Conservation (phyloP, 2,113 vertebrate species). For the Cromileptes altivelis region DNA sequence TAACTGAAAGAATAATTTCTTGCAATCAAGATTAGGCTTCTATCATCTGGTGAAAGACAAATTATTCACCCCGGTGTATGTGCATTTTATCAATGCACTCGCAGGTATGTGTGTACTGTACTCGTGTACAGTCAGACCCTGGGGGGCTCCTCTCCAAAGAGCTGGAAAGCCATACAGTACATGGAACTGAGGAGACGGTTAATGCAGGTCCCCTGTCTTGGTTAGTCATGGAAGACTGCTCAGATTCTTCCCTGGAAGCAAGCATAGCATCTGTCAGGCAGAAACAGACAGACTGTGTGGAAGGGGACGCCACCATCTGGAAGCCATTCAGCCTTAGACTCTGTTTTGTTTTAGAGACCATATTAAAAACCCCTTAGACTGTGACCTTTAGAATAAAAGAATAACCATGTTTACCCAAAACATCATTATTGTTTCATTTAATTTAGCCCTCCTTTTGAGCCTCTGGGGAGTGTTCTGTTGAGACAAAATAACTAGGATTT, state of each 20-base stretch:
- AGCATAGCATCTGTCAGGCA: slow-evolving; percentile 69
- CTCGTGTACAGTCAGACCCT: slow-evolving; percentile 25
- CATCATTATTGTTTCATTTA: slow-evolving; percentile 67
- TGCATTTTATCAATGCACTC: slow-evolving; percentile 9
- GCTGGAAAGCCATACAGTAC: slow-evolving; percentile 44
- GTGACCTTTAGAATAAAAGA: slow-evolving; percentile 70
- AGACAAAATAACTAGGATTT: slow-evolving; percentile 49
- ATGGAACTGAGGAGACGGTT: slow-evolving; percentile 52
- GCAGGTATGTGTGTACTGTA: slow-evolving; percentile 14
- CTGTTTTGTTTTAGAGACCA: slow-evolving; percentile 60
- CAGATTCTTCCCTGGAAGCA: slow-evolving; percentile 73
- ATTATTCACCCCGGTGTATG: slow-evolving; percentile 5
- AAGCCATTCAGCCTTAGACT: slow-evolving; percentile 72
- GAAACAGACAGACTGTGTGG: slow-evolving; percentile 61
- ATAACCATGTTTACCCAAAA: slow-evolving; percentile 71
- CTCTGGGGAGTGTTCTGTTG: slow-evolving; percentile 24
- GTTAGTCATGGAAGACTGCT: slow-evolving; percentile 79
- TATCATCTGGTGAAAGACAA: background rate
- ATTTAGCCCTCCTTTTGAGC: slow-evolving; percentile 47
- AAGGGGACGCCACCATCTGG: slow-evolving; percentile 81
- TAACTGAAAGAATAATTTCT: slow-evolving; percentile 37
- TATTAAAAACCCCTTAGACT: slow-evolving; percentile 61
- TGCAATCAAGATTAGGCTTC: slow-evolving; percentile 7
- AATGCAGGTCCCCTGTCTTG: slow-evolving; percentile 71
- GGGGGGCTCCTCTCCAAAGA: slow-evolving; percentile 46